These are phyloP conservation scores for Apodemia mormo DNA, from an alignment of 2,888 invertebrate species.

Conservation along the genomic window DNA sequence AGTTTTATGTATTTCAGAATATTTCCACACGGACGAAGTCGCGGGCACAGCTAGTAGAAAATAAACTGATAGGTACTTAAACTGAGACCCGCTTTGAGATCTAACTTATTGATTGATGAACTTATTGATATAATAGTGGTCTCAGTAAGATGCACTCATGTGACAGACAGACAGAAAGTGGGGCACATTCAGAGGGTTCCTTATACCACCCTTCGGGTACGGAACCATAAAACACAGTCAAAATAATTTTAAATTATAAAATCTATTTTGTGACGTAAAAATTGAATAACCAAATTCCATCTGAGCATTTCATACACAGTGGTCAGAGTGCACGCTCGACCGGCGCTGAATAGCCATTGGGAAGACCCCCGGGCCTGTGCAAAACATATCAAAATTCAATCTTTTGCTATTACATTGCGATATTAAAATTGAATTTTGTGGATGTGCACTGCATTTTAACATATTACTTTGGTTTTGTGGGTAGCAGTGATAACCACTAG, in stretches of 20 bases:
- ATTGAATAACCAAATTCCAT: conserved; percentile 17
- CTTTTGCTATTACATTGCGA: conserved; percentile 62
- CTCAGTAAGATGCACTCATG: too few species aligned
- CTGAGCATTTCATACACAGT: conserved; percentile 12
- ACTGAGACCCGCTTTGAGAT: too few species aligned
- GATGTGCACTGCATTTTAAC: conserved; percentile 23
- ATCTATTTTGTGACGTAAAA: background rate
- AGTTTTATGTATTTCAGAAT: too few species aligned
- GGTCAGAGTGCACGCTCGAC: background rate
- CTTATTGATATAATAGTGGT: too few species aligned
- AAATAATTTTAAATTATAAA: conserved; percentile 6
- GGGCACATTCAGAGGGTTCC: too few species aligned
- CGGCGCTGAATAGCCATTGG: conserved; percentile 8
- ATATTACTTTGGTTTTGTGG: background rate
- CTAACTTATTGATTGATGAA: too few species aligned
- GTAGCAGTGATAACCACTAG: background rate
- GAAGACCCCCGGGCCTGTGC: conserved; percentile 1
- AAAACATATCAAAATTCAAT: conserved; percentile 52
- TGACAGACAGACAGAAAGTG: too few species aligned
- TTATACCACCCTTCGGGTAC: too few species aligned
- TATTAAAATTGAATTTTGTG: conserved; percentile 67
- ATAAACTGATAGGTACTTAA: too few species aligned
- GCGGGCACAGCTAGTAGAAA: too few species aligned
- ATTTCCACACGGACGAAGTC: too few species aligned
- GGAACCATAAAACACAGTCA: conserved; percentile 10